Conservation (phyloP, 2,888 invertebrate species). For the Aspidiotus rigidus region DNA sequence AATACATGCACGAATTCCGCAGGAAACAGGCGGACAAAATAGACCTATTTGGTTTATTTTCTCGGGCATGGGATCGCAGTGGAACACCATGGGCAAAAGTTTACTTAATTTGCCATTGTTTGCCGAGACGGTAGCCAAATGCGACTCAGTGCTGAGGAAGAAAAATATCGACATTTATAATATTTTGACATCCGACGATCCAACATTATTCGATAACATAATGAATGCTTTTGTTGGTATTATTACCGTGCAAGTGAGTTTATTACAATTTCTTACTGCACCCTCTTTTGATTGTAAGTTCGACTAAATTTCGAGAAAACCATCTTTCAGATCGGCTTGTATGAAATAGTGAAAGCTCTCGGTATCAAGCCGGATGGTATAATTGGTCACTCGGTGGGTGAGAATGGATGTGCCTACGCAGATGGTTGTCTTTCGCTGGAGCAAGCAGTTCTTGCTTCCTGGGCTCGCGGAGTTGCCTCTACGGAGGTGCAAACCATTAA, state of each 20-base stretch:
- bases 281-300: no score
- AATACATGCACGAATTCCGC: background rate
- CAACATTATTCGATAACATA: constrained; percentile 57
- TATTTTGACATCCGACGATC: constrained; percentile 53
- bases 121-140: constrained; percentile 58
- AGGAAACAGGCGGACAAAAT: constrained; percentile 23
- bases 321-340: constrained; percentile 49
- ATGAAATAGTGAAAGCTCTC: constrained; percentile 53
- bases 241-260: constrained; percentile 52
- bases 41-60: constrained; percentile 58
- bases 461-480: constrained; percentile 49
- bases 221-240: constrained; percentile 65
- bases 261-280: background rate
- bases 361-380: constrained; percentile 63
- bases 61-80: constrained; percentile 70
- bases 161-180: constrained; percentile 56
- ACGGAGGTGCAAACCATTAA: constrained; percentile 43
- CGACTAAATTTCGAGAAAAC: no score
- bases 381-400: constrained; percentile 60
- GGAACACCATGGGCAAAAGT: constrained; percentile 71
- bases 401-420: constrained; percentile 56
- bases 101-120: constrained; percentile 67
- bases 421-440: constrained; percentile 54
- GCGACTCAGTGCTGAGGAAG: constrained; percentile 53
- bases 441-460: constrained; percentile 53